Evolutionary conservation across 2,113 vertebrate genomes (phyloP).

Genomic region (Falco punctatus): DNA sequence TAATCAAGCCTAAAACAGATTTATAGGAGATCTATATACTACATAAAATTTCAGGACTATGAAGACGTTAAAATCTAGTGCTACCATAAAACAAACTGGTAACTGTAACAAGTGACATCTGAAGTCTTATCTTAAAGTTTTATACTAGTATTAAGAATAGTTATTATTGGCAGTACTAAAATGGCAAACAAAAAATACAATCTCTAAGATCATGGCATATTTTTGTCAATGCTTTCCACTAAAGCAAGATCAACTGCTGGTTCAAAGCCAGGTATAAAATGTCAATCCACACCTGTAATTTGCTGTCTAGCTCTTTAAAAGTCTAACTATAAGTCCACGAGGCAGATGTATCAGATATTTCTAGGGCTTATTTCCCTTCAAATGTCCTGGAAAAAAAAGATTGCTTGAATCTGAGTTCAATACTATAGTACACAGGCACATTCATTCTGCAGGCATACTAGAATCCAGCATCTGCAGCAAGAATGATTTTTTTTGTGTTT

Average conservation of each 20-base stretch:
- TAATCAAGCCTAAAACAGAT: neutral
- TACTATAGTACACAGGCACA: conserved; percentile 13
- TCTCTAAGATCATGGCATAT: neutral
- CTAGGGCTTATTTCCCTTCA: conserved; percentile 16
- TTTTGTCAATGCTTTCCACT: conserved; percentile 40
- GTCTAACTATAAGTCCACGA: conserved; percentile 26
- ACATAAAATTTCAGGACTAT: neutral
- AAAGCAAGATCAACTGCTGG: conserved; percentile 59
- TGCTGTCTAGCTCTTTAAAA: conserved; percentile 29
- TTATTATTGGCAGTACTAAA: conserved; percentile 26
- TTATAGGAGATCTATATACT: neutral
- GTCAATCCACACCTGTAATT: conserved; percentile 42
- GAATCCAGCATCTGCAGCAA: neutral
- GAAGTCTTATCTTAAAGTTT: neutral
- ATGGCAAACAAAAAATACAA: conserved; percentile 24
- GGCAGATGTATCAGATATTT: conserved; percentile 18
- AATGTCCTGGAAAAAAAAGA: neutral
- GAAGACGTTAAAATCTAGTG: neutral
- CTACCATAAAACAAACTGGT: neutral
- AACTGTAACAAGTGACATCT: neutral
- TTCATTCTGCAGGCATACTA: neutral
- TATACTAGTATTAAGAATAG: neutral
- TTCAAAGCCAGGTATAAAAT: conserved; percentile 43
- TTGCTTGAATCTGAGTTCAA: neutral
- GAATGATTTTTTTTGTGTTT: neutral